Percentiles rank a stretch among this genome's conserved stretches.
These are phyloP conservation scores for Cuniculus paca DNA, from an alignment of 2,797 vertebrate species.

Conservation along the genomic window DNA sequence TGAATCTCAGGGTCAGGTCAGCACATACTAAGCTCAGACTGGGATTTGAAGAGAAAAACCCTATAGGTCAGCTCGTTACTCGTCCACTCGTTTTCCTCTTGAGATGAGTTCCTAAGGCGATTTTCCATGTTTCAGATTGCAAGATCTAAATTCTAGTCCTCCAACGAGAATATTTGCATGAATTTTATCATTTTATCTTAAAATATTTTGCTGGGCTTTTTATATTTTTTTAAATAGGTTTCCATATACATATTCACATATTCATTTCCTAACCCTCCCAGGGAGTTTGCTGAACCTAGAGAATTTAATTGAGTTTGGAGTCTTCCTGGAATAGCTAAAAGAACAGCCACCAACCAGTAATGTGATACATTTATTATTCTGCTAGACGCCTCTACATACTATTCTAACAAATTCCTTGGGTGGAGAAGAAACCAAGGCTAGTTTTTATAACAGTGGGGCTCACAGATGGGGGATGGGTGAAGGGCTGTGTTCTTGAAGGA, in stretches of 20 bases:
- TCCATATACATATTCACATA: neutral
- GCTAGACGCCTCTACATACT: neutral
- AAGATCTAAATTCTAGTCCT: conserved; percentile 11
- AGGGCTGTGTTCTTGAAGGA: conserved; percentile 3
- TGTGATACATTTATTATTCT: neutral
- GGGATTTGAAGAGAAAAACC: neutral
- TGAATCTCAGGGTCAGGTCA: neutral
- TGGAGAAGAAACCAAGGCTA: neutral
- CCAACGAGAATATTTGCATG: neutral
- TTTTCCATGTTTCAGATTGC: neutral
- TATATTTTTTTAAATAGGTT: neutral
- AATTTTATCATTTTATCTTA: conserved; percentile 33
- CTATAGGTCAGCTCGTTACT: neutral
- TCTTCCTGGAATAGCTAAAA: conserved; percentile 43
- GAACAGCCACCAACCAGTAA: neutral
- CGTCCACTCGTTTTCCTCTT: neutral
- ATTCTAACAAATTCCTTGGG: neutral
- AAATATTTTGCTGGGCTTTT: conserved; percentile 24
- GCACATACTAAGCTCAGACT: neutral
- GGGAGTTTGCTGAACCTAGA: neutral
- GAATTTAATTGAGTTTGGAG: conserved; percentile 7
- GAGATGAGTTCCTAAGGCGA: neutral
- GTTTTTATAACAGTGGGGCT: neutral
- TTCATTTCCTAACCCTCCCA: neutral
- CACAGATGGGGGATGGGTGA: neutral